These are phyloP conservation scores for Microcebus murinus DNA, from an alignment of 2,113 vertebrate genomes.

Conservation along the genomic window DNA sequence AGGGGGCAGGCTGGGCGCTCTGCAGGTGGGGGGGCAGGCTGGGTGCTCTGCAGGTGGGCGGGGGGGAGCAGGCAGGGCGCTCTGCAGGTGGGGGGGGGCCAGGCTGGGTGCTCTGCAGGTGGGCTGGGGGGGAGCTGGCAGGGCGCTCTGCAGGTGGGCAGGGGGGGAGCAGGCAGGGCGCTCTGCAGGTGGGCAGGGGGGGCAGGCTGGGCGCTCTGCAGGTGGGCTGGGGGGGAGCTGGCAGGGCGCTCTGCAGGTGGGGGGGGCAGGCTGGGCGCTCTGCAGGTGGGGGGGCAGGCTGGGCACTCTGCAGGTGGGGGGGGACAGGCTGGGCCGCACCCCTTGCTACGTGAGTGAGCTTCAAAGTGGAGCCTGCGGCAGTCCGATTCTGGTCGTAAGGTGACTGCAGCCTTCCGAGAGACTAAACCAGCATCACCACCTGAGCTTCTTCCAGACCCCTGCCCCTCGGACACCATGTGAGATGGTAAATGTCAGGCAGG, in stretches of 20 bases:
- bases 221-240: too few species aligned
- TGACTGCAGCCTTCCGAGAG: background rate
- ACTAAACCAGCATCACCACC: accelerated
- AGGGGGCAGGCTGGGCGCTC: background rate
- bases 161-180: too few species aligned
- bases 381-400: background rate
- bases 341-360: accelerated
- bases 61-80: background rate
- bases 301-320: background rate
- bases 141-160: too few species aligned
- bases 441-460: background rate
- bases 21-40: too few species aligned
- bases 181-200: too few species aligned
- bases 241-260: background rate
- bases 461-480: background rate
- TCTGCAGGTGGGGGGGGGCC: too few species aligned
- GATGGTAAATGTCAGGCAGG: background rate
- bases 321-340: too few species aligned
- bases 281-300: too few species aligned
- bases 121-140: too few species aligned
- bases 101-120: too few species aligned
- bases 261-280: background rate
- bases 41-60: background rate
- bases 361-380: background rate
- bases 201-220: background rate